These are phyloP conservation scores for Ptiloglossa arizonensis DNA, from an alignment of 1,140 invertebrate genomes.

Conservation along the genomic window DNA sequence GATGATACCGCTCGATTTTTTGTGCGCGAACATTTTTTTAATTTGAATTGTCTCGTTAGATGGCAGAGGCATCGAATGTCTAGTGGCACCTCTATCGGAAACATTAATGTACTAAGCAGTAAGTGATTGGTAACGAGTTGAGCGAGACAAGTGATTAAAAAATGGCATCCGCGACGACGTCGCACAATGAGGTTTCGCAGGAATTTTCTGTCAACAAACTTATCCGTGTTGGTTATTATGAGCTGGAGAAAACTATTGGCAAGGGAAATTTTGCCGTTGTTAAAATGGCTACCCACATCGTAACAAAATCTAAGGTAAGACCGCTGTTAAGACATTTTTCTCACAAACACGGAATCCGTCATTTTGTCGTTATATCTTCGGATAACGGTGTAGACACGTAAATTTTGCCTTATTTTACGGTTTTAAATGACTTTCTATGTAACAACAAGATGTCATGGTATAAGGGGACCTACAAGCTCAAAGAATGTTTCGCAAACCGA, in stretches of 20 bases:
- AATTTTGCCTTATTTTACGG: slow-evolving; percentile 21
- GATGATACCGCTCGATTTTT: background rate
- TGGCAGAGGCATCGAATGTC: slow-evolving; percentile 8
- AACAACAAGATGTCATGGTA: background rate
- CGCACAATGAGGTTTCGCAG: slow-evolving; percentile 80
- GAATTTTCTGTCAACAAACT: slow-evolving; percentile 86
- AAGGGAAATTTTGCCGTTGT: slow-evolving; percentile 99
- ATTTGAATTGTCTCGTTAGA: slow-evolving; percentile 30
- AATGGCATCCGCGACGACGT: slow-evolving; percentile 81
- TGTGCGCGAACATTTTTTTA: slow-evolving; percentile 16
- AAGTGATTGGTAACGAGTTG: slow-evolving; percentile 75
- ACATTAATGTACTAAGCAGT: slow-evolving; percentile 68
- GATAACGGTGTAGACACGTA: slow-evolving; percentile 42
- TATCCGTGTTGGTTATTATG: slow-evolving; percentile 97
- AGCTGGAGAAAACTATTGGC: slow-evolving; percentile 97
- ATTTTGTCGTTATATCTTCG: slow-evolving; percentile 67
- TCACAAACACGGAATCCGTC: slow-evolving; percentile 63
- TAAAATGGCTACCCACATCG: slow-evolving; percentile 97
- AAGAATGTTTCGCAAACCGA: slow-evolving; percentile 13
- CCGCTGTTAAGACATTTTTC: slow-evolving; percentile 30
- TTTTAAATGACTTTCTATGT: background rate
- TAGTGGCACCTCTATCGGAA: slow-evolving; percentile 52
- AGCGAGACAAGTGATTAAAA: slow-evolving; percentile 79
- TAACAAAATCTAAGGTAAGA: slow-evolving; percentile 98
- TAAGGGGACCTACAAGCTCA: background rate